Evolutionary conservation across 1,140 invertebrate genomes (phyloP).

Genomic region (Dreissena polymorpha): DNA sequence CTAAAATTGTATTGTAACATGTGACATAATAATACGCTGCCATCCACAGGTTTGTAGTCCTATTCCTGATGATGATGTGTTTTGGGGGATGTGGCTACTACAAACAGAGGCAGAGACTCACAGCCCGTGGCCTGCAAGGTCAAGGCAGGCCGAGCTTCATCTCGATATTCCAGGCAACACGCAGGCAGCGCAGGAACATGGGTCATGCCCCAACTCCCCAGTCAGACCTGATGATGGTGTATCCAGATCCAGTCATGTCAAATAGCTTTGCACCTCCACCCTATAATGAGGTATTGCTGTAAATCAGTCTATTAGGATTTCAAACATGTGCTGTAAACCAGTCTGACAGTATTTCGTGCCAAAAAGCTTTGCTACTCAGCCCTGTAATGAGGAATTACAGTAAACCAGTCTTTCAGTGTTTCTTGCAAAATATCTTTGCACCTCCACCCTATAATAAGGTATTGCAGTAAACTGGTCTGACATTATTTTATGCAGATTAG

Average conservation of each 20-base stretch:
- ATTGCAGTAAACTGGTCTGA: too few relatives aligned
- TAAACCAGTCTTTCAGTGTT: too few relatives aligned
- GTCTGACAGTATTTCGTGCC: too few relatives aligned
- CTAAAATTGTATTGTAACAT: too few relatives aligned
- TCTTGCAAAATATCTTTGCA: too few relatives aligned
- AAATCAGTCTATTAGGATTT: too few relatives aligned
- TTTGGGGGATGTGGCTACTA: constrained; percentile 76
- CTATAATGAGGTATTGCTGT: constrained; percentile 66
- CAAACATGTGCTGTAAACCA: too few relatives aligned
- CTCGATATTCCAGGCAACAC: constrained; percentile 3
- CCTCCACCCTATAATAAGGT: too few relatives aligned
- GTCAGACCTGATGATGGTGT: constrained; percentile 2
- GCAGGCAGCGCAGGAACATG: neutral
- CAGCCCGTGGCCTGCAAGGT: constrained; percentile 16
- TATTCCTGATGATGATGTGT: constrained; percentile 74
- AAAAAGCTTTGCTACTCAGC: constrained; percentile 42
- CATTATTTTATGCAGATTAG: neutral
- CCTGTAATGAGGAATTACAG: constrained; percentile 59
- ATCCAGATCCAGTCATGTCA: neutral
- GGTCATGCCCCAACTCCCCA: constrained; percentile 19
- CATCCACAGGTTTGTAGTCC: constrained; percentile 70
- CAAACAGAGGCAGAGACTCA: constrained; percentile 66
- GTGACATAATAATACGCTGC: too few relatives aligned
- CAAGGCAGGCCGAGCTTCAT: constrained; percentile 17
- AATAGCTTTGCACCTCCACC: constrained; percentile 52